phyloP scores from a whole-genome alignment of 1,140 invertebrate genomes.

The Drosophila pandora region DNA sequence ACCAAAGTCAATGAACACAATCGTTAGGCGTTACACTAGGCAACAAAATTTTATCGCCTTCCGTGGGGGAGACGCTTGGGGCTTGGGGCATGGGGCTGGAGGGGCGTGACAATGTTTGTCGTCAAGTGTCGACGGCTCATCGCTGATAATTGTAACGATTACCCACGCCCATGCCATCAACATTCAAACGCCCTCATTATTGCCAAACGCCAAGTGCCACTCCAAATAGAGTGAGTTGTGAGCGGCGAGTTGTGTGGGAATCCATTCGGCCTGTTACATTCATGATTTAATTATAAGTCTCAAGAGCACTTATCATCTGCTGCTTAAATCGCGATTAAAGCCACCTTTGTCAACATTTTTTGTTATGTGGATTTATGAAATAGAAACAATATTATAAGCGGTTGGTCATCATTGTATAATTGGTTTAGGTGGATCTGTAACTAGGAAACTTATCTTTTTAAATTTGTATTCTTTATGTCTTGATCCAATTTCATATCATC shows the following conservation, averaged over 20 bases:
- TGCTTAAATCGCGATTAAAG: conserved; percentile 16
- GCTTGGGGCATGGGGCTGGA: background rate
- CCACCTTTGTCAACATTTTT: background rate
- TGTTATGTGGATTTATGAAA: background rate
- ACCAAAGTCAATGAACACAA: conserved; percentile 74
- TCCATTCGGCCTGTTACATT: conserved; percentile 21
- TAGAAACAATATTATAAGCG: background rate
- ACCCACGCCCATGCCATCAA: conserved; percentile 49
- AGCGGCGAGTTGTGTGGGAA: background rate
- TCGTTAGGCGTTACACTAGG: conserved; percentile 71
- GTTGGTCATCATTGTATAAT: too few species aligned
- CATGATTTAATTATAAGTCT: conserved; percentile 65
- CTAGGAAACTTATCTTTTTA: too few species aligned
- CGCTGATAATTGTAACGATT: conserved; percentile 67
- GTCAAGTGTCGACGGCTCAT: conserved; percentile 69
- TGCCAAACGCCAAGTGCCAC: conserved; percentile 10
- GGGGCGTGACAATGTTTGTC: conserved; percentile 53
- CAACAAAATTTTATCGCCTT: conserved; percentile 76
- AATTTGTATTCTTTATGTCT: too few species aligned
- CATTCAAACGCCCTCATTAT: conserved; percentile 15
- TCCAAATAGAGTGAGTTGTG: conserved; percentile 6
- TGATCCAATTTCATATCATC: too few species aligned
- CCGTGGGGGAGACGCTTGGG: conserved; percentile 2
- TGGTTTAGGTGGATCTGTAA: too few species aligned
- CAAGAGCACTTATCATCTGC: conserved; percentile 22